Percentiles rank a stretch among this genome's conserved stretches.
phyloP scores from a whole-genome alignment of 2,113 vertebrate genomes.

The Dendropsophus ebraccatus region DNA sequence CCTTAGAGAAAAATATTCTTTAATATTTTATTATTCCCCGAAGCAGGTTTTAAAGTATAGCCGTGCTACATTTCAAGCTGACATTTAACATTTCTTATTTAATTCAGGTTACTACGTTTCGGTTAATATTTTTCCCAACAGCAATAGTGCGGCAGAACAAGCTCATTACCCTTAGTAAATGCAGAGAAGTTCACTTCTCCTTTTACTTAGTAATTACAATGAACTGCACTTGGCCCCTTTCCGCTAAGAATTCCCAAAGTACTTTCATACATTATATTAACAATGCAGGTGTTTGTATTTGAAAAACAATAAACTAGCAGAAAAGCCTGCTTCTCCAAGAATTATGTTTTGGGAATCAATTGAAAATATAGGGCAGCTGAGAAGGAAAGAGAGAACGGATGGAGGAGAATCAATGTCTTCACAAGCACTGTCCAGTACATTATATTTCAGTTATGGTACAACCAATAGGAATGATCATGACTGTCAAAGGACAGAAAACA shows the following conservation, averaged over 20 bases:
- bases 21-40: constrained; percentile 45
- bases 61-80: constrained; percentile 19
- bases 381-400: constrained; percentile 3
- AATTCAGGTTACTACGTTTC: constrained; percentile 56
- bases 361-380: not conserved
- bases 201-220: constrained; percentile 31
- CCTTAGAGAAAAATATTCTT: constrained; percentile 48
- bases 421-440: not conserved
- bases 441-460: not conserved
- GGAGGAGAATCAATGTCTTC: not conserved
- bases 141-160: constrained; percentile 25
- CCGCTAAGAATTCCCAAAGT: not conserved
- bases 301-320: constrained; percentile 23
- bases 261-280: constrained; percentile 26
- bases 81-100: constrained; percentile 40
- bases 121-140: constrained; percentile 46
- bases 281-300: constrained; percentile 39
- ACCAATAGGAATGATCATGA: not conserved
- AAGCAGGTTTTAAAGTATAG: constrained; percentile 43
- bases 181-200: not conserved
- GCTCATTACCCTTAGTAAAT: not conserved
- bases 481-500: not conserved
- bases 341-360: constrained; percentile 8
- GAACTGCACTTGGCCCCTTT: constrained; percentile 29
- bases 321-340: not conserved